Conservation (phyloP, 2,888 invertebrate genomes). For the Ormia ochracea region DNA sequence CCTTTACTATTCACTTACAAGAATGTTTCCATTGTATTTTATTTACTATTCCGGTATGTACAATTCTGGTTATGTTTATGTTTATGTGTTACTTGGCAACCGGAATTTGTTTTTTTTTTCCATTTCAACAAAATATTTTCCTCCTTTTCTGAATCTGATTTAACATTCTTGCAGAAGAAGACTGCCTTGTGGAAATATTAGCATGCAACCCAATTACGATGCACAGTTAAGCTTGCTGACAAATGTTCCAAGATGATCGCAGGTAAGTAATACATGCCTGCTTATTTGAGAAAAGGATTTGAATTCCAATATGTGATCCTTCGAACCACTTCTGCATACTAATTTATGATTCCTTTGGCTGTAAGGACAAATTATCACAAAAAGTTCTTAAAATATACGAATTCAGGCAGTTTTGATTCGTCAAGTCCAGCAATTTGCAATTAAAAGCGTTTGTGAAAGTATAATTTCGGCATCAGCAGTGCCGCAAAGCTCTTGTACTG, state of each 20-base stretch:
- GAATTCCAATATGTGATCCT: background rate
- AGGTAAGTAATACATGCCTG: background rate
- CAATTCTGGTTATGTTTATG: conserved; percentile 2
- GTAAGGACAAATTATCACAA: too few species aligned
- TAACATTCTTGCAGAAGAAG: background rate
- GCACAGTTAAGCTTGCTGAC: background rate
- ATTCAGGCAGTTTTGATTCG: too few species aligned
- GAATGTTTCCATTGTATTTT: background rate
- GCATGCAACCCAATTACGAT: background rate
- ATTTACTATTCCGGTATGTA: conserved; percentile 33
- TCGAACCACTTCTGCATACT: too few species aligned
- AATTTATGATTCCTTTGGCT: too few species aligned
- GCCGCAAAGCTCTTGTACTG: too few species aligned
- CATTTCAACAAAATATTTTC: conserved; percentile 1
- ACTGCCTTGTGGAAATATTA: background rate
- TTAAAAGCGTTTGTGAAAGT: too few species aligned
- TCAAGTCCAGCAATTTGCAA: too few species aligned
- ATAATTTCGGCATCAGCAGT: too few species aligned
- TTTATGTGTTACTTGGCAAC: conserved; percentile 37
- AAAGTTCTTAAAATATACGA: too few species aligned
- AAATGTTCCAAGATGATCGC: background rate
- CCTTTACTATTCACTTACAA: conserved; percentile 11
- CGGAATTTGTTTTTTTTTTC: conserved; percentile 48
- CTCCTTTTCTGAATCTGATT: background rate
- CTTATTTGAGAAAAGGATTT: background rate